Evolutionary conservation across 1,140 invertebrate genomes (phyloP), one percentile per base, ranked within the genome.

Genomic region (Neodiprion lecontei): DNA sequence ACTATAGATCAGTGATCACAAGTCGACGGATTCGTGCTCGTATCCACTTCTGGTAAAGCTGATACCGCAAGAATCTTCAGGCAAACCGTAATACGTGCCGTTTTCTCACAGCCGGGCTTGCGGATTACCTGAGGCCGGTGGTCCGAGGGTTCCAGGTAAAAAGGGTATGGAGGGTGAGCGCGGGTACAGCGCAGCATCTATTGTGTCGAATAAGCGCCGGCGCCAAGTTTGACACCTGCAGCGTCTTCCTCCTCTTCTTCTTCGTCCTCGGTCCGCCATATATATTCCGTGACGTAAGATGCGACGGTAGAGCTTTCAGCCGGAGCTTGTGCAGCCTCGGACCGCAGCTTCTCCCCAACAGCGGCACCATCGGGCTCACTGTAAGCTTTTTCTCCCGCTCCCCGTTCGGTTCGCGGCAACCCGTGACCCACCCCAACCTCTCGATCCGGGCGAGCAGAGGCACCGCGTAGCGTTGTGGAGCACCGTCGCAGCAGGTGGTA

Each of bases 191-290:
- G n/a, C 28, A 73, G 48, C 48, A 68, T 72, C 47, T 66, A 68
- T 74, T 72, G 73, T 71, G 21, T 47, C 10, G 70, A 48, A 14
- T 65, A 70, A 17, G 80, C 83, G 84, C 83, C 79, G 83, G 81
- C 80, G 83, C 81, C 77, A 73, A 73, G 77, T 74, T 74, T 71
- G 73, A 69, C 72, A 76, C 68, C 49, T 67, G 70, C 53, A 72
- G 49, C 67, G 48, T 72, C 23, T 76, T 73, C 74, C 48, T 50
- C 61, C 70, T 9, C 67, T 48, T 67, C 28, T 70, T 76, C 74
- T 73, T 72, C 28, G 50, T 76, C 40, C 7, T 21, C 48, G 65
- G 68, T 61, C 72, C 67, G 49, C 75, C 28, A 40, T 40, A 40
- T 40, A 40, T 40, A 40, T 40, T 40, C 2, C 28, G 2, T 40